These are phyloP conservation scores for Cranoglanis bouderius DNA, from an alignment of 2,113 vertebrate species.

Conservation along the genomic window DNA sequence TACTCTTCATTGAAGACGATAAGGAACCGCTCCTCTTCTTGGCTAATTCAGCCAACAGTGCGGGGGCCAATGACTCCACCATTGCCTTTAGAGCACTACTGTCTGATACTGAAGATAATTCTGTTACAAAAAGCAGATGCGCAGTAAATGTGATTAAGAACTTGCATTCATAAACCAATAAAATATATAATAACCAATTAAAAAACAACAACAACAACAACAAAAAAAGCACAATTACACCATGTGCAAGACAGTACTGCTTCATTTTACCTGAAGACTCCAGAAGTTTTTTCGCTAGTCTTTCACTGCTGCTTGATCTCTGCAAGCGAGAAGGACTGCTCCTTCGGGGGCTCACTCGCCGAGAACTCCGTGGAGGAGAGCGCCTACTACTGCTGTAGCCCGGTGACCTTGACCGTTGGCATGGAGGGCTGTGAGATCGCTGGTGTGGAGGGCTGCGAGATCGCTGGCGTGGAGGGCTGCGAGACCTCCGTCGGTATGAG, in stretches of 20 bases:
- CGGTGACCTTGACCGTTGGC: conserved; percentile 42
- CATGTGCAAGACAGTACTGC: background rate
- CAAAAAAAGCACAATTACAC: background rate
- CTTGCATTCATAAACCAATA: background rate
- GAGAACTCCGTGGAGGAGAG: conserved; percentile 49
- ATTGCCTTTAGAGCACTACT: conserved; percentile 52
- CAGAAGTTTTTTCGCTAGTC: conserved; percentile 62
- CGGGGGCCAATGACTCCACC: conserved; percentile 55
- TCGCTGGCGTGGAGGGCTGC: conserved; percentile 49
- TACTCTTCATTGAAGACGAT: conserved; percentile 32
- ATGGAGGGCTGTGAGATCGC: conserved; percentile 58
- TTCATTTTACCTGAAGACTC: conserved; percentile 72
- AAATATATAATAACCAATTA: background rate
- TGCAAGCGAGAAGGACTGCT: conserved; percentile 57
- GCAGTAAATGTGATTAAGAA: background rate
- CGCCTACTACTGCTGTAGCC: conserved; percentile 39
- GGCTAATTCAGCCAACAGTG: conserved; percentile 50
- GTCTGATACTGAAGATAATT: conserved; percentile 47
- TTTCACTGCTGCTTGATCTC: conserved; percentile 70
- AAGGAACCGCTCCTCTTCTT: conserved; percentile 45
- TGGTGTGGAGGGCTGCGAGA: conserved; percentile 52
- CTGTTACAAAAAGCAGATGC: background rate
- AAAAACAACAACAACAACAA: too few species aligned
- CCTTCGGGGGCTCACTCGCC: conserved; percentile 39
- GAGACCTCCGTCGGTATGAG: conserved; percentile 44